Conservation (phyloP, 2,888 invertebrate genomes). For the Aporophyla nigra region DNA sequence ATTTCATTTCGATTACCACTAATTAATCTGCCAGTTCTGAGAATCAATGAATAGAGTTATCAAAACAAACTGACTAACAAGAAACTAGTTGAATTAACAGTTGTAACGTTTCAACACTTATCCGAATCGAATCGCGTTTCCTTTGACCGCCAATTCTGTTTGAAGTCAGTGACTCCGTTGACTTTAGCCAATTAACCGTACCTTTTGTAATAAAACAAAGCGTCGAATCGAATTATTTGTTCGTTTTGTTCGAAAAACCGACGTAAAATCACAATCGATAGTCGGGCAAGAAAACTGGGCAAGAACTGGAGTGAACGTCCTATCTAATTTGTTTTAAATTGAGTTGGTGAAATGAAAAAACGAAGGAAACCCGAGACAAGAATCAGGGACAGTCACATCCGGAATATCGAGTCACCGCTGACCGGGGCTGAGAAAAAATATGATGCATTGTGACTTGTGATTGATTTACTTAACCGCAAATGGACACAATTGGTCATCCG, state of each 20-base stretch:
- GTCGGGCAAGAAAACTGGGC: constrained; percentile 62
- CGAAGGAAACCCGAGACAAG: constrained; percentile 70
- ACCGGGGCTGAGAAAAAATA: constrained; percentile 68
- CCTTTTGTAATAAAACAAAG: constrained; percentile 73
- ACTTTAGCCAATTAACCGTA: constrained; percentile 73
- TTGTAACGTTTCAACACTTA: constrained; percentile 67
- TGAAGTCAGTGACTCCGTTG: constrained; percentile 74
- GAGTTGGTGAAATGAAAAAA: constrained; percentile 78
- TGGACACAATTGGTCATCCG: constrained; percentile 73
- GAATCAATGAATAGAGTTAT: constrained; percentile 60
- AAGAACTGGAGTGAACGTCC: constrained; percentile 80
- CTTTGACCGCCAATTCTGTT: constrained; percentile 71
- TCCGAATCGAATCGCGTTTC: constrained; percentile 73
- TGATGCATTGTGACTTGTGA: constrained; percentile 72
- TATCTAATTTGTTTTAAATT: constrained; percentile 85
- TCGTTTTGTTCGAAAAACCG: constrained; percentile 68
- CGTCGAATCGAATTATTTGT: constrained; percentile 71
- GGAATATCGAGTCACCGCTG: constrained; percentile 72
- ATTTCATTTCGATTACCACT: constrained; percentile 53
- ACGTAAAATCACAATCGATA: constrained; percentile 64
- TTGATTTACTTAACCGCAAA: constrained; percentile 81
- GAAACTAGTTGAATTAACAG: constrained; percentile 68
- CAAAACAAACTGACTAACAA: constrained; percentile 62
- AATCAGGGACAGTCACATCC: constrained; percentile 80
- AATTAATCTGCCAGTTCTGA: constrained; percentile 53